phyloP scores from a whole-genome alignment of 2,888 invertebrate species.

The Dioctria rufipes region DNA sequence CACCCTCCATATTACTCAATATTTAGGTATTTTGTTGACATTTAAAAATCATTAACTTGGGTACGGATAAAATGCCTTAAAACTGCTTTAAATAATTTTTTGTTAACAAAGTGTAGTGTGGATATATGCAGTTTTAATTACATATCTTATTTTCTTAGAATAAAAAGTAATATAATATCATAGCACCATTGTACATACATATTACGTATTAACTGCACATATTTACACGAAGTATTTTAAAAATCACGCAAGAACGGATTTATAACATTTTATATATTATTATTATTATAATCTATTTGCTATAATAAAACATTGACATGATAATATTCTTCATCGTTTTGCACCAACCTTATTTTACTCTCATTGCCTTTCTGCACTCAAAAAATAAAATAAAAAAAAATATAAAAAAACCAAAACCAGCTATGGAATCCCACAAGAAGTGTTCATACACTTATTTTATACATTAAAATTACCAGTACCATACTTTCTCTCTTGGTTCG shows the following conservation, averaged over 20 bases:
- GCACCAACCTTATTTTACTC: conserved; percentile 22
- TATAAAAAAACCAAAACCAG: neutral
- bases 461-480: conserved; percentile 21
- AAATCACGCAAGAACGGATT: neutral
- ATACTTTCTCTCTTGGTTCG: conserved; percentile 36
- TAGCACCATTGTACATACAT: conserved; percentile 30
- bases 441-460: conserved; percentile 25
- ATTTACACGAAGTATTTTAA: conserved; percentile 31
- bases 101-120: conserved; percentile 28
- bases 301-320: conserved; percentile 47
- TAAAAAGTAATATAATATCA: neutral
- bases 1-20: conserved; percentile 8
- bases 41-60: conserved; percentile 32
- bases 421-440: conserved; percentile 28
- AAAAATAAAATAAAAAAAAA: neutral
- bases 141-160: conserved; percentile 3
- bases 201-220: conserved; percentile 39
- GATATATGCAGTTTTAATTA: conserved; percentile 41
- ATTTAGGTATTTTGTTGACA: conserved; percentile 11
- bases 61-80: conserved; percentile 42
- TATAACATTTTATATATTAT: conserved; percentile 10
- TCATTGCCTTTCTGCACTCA: conserved; percentile 36
- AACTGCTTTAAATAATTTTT: conserved; percentile 26
- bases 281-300: conserved; percentile 6
- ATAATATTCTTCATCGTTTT: conserved; percentile 28